Conservation (phyloP, 2,888 invertebrate species). For the Ormia ochracea region DNA sequence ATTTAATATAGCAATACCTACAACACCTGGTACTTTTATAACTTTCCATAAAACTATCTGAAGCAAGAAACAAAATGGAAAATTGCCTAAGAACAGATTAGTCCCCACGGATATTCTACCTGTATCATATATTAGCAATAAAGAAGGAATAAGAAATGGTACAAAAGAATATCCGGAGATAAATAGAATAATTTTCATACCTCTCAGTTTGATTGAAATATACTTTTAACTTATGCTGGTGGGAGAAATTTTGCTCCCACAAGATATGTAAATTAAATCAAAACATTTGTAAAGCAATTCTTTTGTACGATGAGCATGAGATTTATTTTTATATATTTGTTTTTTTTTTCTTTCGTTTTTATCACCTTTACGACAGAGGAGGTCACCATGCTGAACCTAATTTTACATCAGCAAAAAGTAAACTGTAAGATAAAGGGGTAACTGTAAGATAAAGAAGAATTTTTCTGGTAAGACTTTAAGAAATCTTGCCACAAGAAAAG, state of each 20-base stretch:
- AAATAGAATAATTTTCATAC: conserved; percentile 12
- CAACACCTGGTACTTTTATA: too few species aligned
- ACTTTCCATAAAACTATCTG: too few species aligned
- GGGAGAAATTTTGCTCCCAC: conserved; percentile 6
- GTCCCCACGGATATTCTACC: too few species aligned
- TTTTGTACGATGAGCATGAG: not conserved
- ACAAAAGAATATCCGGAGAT: not conserved
- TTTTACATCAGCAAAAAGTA: too few species aligned
- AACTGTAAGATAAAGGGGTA: too few species aligned
- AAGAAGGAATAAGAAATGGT: not conserved
- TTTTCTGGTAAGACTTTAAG: too few species aligned
- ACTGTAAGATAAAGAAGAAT: too few species aligned
- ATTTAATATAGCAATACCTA: too few species aligned
- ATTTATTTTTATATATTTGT: conserved; percentile 31
- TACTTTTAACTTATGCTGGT: not conserved
- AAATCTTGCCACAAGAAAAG: too few species aligned
- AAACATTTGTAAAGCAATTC: conserved; percentile 45
- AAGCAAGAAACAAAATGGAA: too few species aligned
- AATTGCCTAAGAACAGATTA: too few species aligned
- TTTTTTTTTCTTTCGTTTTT: conserved; percentile 29
- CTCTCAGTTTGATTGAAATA: not conserved
- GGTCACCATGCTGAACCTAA: conserved; percentile 3
- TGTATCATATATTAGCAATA: too few species aligned
- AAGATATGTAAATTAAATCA: conserved; percentile 51
- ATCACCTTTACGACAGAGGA: conserved; percentile 46